Base-by-base conservation (phyloP, 1,140 invertebrate genomes). In the Parapsyche elsis region DNA sequence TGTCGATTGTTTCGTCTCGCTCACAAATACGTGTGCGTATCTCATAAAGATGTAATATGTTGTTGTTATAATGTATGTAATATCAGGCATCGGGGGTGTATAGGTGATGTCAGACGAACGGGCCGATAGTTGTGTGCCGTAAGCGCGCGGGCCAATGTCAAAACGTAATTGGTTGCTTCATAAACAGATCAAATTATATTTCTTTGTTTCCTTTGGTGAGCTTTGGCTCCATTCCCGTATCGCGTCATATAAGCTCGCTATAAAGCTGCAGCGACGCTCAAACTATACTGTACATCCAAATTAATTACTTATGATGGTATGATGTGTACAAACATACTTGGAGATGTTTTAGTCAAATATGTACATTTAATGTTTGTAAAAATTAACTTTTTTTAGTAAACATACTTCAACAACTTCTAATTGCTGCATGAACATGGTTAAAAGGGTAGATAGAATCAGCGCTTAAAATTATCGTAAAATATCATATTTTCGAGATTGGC, bases 121-220 rank as follows among this genome's bases (percentile, higher is more conserved):
- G 53, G 64, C 16, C 16, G 24, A 67, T 67, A 26, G 16, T 16
- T 67, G 24, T 67, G 7, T 12, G n/a, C 24, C 24, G 24, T 23
- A 16, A 73, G 12, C 71, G 44, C 24, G 16, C 30, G 44, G 24
- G 14, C 38, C 23, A 19, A 82, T 71, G 75, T 82, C 81, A 78
- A 64, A 71, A 74, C 64, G 71, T 83, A 83, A 83, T 83, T 83
- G 81, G 81, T 83, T 75, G 76, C 76, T 83, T 83, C 81, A 83
- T 77, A 75, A 83, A 83, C 81, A 83, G 79, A 83, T 83, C 79
- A 80, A 59, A 80, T 73, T 82, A 71, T 82, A 78, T 82, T 82
- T 80, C 78, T 80, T 80, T 82, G 78, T 82, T 82, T 76, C 78
- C 73, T 26, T 53, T 30, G 30, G 71, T 49, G 30, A 64, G 21